These are phyloP conservation scores for Andricus quercusramuli DNA, from an alignment of 2,888 invertebrate species.

Conservation along the genomic window DNA sequence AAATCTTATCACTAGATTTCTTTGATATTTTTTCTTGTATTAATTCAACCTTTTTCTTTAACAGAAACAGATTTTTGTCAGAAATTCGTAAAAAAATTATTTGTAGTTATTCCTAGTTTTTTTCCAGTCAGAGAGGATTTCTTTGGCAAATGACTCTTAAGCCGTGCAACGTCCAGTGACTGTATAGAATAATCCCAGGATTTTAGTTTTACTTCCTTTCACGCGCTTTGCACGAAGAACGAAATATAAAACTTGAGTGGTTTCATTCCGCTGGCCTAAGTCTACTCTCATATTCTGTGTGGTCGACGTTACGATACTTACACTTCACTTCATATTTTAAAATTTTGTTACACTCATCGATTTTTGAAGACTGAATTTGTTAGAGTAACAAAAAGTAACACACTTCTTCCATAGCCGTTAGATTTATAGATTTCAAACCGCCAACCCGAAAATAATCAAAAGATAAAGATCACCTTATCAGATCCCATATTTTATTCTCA, in stretches of 20 bases:
- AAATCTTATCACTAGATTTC: no score
- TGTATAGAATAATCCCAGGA: not conserved
- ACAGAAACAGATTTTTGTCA: not conserved
- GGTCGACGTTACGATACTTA: constrained; percentile 66
- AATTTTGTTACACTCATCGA: not conserved
- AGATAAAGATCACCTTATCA: not conserved
- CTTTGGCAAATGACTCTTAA: not conserved
- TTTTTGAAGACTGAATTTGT: no score
- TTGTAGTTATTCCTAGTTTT: not conserved
- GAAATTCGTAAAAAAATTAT: not conserved
- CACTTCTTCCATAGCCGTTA: no score
- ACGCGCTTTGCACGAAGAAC: not conserved
- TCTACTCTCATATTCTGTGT: constrained; percentile 59
- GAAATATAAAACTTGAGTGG: constrained; percentile 14
- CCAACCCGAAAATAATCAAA: not conserved
- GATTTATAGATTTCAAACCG: not conserved
- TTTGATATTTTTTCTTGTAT: no score
- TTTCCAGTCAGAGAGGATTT: not conserved
- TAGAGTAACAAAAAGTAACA: no score
- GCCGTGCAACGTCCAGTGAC: not conserved
- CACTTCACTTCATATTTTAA: constrained; percentile 49
- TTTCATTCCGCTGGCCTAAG: not conserved
- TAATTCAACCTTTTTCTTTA: no score
- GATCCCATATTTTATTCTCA: not conserved
- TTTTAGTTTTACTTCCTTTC: not conserved